A percentile compares a stretch with the other conserved stretches of the same genome.
phyloP scores from a whole-genome alignment of 2,888 invertebrate species.

The Anodontia alba region DNA sequence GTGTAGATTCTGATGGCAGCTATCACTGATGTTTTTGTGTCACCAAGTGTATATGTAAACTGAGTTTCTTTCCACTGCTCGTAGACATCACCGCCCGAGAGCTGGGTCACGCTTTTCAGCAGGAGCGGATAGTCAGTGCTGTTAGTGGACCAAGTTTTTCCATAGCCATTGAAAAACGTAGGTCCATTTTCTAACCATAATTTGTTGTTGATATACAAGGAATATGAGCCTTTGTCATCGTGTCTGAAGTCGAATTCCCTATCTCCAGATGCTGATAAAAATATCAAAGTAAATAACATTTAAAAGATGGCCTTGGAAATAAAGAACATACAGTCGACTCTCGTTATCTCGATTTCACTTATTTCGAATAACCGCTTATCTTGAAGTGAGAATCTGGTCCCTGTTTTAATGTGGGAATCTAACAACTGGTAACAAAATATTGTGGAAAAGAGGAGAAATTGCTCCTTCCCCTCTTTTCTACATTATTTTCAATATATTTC shows the following conservation, averaged over 20 bases:
- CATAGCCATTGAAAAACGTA: slow-evolving; percentile 58
- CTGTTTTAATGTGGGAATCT: no score
- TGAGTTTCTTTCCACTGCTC: slow-evolving; percentile 27
- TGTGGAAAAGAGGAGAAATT: no score
- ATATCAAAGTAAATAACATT: no score
- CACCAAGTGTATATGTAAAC: slow-evolving; percentile 27
- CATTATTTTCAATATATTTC: no score
- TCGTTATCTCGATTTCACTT: no score
- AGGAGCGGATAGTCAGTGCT: neutral
- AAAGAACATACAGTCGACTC: no score
- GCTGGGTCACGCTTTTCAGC: neutral
- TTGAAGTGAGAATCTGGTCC: no score
- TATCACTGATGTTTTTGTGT: slow-evolving; percentile 6
- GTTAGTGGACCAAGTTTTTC: slow-evolving; percentile 34
- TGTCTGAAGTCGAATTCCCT: neutral
- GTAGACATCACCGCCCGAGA: slow-evolving; percentile 1
- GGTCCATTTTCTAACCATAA: slow-evolving; percentile 55
- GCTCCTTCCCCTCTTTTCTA: no score
- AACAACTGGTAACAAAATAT: no score
- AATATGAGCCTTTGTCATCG: slow-evolving; percentile 35
- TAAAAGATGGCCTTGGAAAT: no score
- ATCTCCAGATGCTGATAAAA: neutral
- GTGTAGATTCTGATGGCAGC: slow-evolving; percentile 19
- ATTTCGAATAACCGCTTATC: no score
- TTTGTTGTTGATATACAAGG: slow-evolving; percentile 33